These are phyloP conservation scores for Bradypodion pumilum DNA, from an alignment of 2,797 vertebrate species.

Conservation along the genomic window DNA sequence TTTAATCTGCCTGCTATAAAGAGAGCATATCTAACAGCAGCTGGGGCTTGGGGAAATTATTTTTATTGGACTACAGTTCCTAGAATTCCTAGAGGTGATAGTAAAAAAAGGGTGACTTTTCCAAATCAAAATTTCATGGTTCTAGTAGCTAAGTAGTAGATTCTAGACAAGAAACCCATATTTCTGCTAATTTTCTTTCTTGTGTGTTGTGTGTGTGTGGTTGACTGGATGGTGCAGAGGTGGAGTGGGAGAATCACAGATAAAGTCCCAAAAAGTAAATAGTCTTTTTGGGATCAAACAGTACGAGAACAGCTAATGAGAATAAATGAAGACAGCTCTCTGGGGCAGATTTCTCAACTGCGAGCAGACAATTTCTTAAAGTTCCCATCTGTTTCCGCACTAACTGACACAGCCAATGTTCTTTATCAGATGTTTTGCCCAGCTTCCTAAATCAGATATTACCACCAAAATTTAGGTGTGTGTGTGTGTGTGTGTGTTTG, in stretches of 20 bases:
- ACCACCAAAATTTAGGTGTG: neutral
- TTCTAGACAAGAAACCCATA: no score
- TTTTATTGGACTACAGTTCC: no score
- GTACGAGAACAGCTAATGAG: neutral
- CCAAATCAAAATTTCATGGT: no score
- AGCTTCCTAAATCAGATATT: neutral
- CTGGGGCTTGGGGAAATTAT: no score
- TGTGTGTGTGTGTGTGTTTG: neutral
- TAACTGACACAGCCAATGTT: neutral
- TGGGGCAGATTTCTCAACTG: neutral
- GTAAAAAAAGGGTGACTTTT: no score
- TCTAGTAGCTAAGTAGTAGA: no score
- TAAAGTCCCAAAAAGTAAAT: constrained; percentile 21
- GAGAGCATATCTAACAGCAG: no score
- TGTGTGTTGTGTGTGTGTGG: neutral
- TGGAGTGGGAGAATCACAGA: neutral
- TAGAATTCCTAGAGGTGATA: no score
- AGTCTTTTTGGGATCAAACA: constrained; percentile 27
- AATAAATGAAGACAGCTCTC: neutral
- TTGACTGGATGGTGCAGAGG: no score
- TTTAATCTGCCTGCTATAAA: neutral
- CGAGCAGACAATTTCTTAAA: constrained; percentile 4
- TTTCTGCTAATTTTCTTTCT: no score
- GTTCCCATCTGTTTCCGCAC: constrained; percentile 16
- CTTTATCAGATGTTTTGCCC: constrained; percentile 22